Base-by-base conservation (phyloP, 2,113 vertebrate species). In the Kryptolebias marmoratus region DNA sequence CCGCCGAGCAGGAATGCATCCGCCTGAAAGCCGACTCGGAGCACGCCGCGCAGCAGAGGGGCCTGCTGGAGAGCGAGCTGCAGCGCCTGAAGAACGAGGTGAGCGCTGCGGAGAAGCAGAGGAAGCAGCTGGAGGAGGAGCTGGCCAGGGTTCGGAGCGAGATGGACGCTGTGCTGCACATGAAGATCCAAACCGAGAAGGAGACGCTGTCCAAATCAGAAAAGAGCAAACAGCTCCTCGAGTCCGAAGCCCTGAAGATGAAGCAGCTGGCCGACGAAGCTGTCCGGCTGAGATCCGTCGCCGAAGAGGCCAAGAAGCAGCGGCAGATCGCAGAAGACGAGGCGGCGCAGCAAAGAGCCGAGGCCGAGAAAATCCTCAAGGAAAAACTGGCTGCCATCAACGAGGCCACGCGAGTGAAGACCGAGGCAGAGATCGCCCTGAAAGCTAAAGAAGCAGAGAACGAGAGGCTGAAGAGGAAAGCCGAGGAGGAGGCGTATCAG, bases 381-480 rank as follows among this genome's bases (percentile, higher is more conserved):
- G 98, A 99, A 85, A 99, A 99, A 73, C 90, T 99, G 79, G 85
- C 95, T 0, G 95, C 96, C 87, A 97, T 99, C 80, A 93, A 95
- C 0, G 97, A 99, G 47, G 96, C 97, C 0, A 96, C 96, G 0
- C 92, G 93, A 57, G 90, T 98, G 22, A 98, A 96, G 87, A 95
- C 97, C 0, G 96, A 98, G 68, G 97, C 97, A 0, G 97, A 98
- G 73, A 96, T 99, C 0, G 93, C 96, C 0, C 93, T 98, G 62
- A 98, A 98, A 77, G 97, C 98, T 71, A 98, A 98, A 82, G 97
- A 99, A 78, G 96, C 96, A 0, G 98, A 99, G 87, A 99, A 99
- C 0, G 97, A 98, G 79, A 92, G 95, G 1, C 93, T 99, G 28
- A 94, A 96, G 81, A 93, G 97, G 44, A 86, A 96, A 89, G 97